Evolutionary conservation across 1,140 invertebrate genomes (phyloP), one percentile per base, ranked within the genome.

Genomic region (Alviniconcha marisindica): DNA sequence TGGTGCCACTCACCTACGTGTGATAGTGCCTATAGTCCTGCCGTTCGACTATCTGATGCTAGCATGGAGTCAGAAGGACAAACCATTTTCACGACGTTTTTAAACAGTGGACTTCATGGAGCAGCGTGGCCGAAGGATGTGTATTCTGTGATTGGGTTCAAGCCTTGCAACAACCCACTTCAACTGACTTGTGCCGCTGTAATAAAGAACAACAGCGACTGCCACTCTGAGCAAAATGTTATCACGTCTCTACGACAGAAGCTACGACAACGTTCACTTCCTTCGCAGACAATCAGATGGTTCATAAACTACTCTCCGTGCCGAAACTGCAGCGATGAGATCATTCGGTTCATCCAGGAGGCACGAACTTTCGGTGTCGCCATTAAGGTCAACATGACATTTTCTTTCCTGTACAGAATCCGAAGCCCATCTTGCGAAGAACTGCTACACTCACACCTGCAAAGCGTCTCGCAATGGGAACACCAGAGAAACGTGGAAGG

Each of bases 341-440:
- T 60, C 56, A 60, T 5, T 2, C 56, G 28, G 56, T 60, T 60
- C n/a, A 24, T 60, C 7, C 21, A 5, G 14, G 56, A 60, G 0
- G 56, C 56, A 7, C 7, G 28, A 2, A 14, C 28, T 24, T 7
- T n/a, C 28, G 24, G 28, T 7, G n/a, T 60, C 0, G 7, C 1
- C 21, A 60, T 60, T 7, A 60, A 60, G 28, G 28, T 60, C n/a
- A n/a, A 60, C 28, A 60, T 60, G 56, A n/a, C 28, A 5, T 18
- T 24, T 21, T 14, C 56, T n/a, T 60, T 60, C 28, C n/a, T 60
- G 14, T 60, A 2, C n/a, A 60, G 28, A n/a, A 60, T 60, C 28
- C 56, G 56, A 60, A 60, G 56, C 21, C 56, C 56, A 60, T 60
- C 56, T 7, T 60, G 56, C 24, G 56, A 60, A n/a, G 56, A 60